phyloP scores from a whole-genome alignment of 2,797 vertebrate species.

The Bovichtus diacanthus region DNA sequence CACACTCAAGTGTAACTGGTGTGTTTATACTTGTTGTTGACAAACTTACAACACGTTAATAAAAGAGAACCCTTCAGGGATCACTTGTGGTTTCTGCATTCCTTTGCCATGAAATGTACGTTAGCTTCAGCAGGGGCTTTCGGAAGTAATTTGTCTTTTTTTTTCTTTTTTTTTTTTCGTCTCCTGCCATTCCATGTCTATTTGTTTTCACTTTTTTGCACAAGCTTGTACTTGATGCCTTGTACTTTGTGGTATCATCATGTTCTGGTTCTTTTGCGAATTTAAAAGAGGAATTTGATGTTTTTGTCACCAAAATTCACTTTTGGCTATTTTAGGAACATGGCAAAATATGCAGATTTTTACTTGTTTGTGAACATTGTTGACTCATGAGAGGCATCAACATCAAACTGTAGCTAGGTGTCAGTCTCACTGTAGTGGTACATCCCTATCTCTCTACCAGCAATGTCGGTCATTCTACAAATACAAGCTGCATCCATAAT shows the following conservation, averaged over 20 bases:
- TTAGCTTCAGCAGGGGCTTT: conserved; percentile 53
- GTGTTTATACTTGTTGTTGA: conserved; percentile 51
- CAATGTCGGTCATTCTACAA: conserved; percentile 45
- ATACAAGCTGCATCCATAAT: conserved; percentile 45
- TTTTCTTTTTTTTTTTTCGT: conserved; percentile 21
- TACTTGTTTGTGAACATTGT: conserved; percentile 49
- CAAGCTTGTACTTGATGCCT: conserved; percentile 57
- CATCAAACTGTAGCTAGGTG: conserved; percentile 60
- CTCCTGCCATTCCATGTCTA: conserved; percentile 65
- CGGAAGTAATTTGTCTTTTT: conserved; percentile 29
- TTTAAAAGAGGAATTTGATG: neutral
- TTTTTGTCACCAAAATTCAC: conserved; percentile 33
- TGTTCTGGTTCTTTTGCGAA: conserved; percentile 33
- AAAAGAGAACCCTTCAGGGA: conserved; percentile 60
- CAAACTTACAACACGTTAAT: conserved; percentile 50
- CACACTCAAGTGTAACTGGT: conserved; percentile 58
- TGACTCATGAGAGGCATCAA: conserved; percentile 47
- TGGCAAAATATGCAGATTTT: conserved; percentile 63
- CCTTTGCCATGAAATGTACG: conserved; percentile 58
- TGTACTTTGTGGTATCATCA: conserved; percentile 45
- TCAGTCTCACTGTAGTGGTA: conserved; percentile 60
- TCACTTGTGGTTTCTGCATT: conserved; percentile 73
- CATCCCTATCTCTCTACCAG: conserved; percentile 54
- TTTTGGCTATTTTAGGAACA: conserved; percentile 50
- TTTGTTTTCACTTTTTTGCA: conserved; percentile 56